Conservation (phyloP, 2,888 invertebrate genomes). For the Sialis fuliginosa region DNA sequence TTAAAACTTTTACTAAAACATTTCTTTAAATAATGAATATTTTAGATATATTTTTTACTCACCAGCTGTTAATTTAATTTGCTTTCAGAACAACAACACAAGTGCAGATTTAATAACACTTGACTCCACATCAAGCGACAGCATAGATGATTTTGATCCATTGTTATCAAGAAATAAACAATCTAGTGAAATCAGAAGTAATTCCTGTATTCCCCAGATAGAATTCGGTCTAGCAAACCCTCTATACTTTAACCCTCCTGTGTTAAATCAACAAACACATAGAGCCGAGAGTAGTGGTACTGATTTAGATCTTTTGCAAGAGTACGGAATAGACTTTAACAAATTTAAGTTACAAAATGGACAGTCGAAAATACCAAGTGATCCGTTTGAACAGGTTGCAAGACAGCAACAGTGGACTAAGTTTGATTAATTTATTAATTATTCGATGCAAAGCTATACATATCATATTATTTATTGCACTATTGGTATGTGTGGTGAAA, state of each 20-base stretch:
- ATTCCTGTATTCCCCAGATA: constrained; percentile 19
- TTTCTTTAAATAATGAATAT: too few relatives aligned
- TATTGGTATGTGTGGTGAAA: too few relatives aligned
- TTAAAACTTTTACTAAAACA: too few relatives aligned
- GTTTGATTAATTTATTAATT: constrained; percentile 26
- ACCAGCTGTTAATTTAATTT: background rate
- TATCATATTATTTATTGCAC: too few relatives aligned
- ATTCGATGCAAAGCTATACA: too few relatives aligned
- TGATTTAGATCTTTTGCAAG: constrained; percentile 50
- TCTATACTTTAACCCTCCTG: constrained; percentile 20
- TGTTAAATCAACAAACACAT: constrained; percentile 25
- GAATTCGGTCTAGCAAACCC: constrained; percentile 32
- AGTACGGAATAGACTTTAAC: constrained; percentile 55
- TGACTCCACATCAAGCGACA: constrained; percentile 42
- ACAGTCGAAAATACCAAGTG: constrained; percentile 15
- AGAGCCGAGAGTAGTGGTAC: constrained; percentile 20
- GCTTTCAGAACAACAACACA: constrained; percentile 14
- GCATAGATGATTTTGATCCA: constrained; percentile 49
- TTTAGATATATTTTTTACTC: too few relatives aligned
- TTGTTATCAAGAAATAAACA: constrained; percentile 26
- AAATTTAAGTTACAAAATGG: constrained; percentile 23
- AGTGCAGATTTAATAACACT: constrained; percentile 44
- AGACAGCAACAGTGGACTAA: constrained; percentile 38
- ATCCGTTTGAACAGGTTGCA: constrained; percentile 8
- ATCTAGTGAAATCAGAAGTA: constrained; percentile 24